phyloP scores from a whole-genome alignment of 1,140 invertebrate species.

The Hestina assimilis region DNA sequence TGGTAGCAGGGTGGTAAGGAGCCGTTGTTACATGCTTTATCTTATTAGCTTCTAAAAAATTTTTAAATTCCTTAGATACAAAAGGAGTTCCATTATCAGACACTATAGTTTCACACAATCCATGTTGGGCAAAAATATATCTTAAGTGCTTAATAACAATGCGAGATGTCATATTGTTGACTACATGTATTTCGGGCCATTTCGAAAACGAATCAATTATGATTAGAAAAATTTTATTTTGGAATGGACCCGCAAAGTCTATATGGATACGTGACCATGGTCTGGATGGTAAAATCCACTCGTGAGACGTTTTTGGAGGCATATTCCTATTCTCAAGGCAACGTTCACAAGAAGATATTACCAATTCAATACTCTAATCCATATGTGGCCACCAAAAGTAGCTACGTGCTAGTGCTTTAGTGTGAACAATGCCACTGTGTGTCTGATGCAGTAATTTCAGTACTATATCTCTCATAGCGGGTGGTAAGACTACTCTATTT shows the following conservation, averaged over 20 bases:
- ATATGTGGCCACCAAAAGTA: conserved; percentile 1
- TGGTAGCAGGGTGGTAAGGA: not conserved
- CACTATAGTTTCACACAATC: not conserved
- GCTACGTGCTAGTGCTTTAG: not conserved
- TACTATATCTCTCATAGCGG: not conserved
- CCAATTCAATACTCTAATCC: not conserved
- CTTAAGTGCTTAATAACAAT: conserved; percentile 12
- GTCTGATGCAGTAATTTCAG: not conserved
- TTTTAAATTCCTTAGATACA: not conserved
- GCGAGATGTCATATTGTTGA: conserved; percentile 13
- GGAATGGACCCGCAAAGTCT: conserved; percentile 18
- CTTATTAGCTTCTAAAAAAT: conserved; percentile 1
- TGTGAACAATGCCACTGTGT: not conserved
- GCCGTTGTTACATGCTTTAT: not conserved
- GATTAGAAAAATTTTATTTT: conserved; percentile 15
- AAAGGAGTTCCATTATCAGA: not conserved
- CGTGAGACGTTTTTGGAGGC: conserved; percentile 7
- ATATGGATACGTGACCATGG: conserved; percentile 20
- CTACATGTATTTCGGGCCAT: conserved; percentile 15
- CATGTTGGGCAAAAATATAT: conserved; percentile 4
- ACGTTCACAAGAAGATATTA: not conserved
- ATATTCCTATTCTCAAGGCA: conserved; percentile 16
- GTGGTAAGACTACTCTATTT: not conserved
- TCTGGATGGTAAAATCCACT: conserved; percentile 12
- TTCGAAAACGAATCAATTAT: conserved; percentile 14